phyloP scores from a whole-genome alignment of 2,797 vertebrate species.

The Pantherophis vulpinus region DNA sequence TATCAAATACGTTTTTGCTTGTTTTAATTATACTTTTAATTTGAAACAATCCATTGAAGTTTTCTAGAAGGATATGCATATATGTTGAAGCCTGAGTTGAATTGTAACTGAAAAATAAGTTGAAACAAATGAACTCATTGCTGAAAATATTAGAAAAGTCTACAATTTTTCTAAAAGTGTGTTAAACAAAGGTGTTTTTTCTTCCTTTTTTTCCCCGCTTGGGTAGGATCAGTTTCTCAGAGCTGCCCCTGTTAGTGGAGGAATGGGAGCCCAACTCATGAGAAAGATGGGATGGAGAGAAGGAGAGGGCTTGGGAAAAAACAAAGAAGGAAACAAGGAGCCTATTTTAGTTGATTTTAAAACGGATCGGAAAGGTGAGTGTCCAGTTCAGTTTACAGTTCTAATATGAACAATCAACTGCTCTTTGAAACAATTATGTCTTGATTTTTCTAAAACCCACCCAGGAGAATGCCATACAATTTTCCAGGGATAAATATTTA shows the following conservation, averaged over 20 bases:
- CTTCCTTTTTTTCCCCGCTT: slow-evolving; percentile 71
- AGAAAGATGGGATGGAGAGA: slow-evolving; percentile 98
- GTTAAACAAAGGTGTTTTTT: slow-evolving; percentile 62
- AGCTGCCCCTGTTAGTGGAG: slow-evolving; percentile 91
- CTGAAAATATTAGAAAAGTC: slow-evolving; percentile 60
- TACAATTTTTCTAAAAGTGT: slow-evolving; percentile 35
- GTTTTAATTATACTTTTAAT: slow-evolving; percentile 57
- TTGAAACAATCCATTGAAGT: slow-evolving; percentile 54
- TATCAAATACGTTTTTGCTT: slow-evolving; percentile 59
- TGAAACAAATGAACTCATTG: slow-evolving; percentile 51
- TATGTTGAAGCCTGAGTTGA: slow-evolving; percentile 54
- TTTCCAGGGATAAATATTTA: neutral
- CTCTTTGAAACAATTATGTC: neutral
- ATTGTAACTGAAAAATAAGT: slow-evolving; percentile 51
- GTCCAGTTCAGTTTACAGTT: neutral
- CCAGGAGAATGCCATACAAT: neutral
- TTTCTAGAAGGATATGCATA: slow-evolving; percentile 53
- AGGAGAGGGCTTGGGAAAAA: slow-evolving; percentile 93
- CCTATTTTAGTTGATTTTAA: slow-evolving; percentile 98
- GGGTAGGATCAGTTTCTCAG: slow-evolving; percentile 96
- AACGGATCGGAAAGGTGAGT: slow-evolving; percentile 92
- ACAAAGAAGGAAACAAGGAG: slow-evolving; percentile 93
- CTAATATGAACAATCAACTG: neutral
- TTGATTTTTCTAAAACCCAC: neutral
- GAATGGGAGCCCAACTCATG: slow-evolving; percentile 95